Base-by-base conservation (phyloP, 2,888 invertebrate genomes). In the Andrena marginata region DNA sequence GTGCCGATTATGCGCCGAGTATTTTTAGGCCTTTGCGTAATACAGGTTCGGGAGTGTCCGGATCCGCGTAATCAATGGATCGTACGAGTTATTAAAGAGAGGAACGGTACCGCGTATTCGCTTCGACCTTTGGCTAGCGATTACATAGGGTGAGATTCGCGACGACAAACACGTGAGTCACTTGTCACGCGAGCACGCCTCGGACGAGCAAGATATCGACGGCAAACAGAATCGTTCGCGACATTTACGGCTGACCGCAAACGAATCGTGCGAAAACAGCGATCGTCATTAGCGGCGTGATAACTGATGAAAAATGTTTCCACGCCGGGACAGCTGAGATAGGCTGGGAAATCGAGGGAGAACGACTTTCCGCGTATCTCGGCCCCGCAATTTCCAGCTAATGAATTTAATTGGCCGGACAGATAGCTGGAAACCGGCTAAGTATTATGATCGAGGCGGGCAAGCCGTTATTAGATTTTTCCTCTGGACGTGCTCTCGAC, bases 391-490 rank as follows among this genome's bases (percentile, higher is more conserved):
- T 82, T 79, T 80, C 72, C n/a, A n/a, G 20, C 35, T 69, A 86
- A 88, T 78, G 68, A 75, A 74, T 83, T 83, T 87, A 89, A 87
- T 89, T 84, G 81, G 65, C 63, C 67, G 51, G 23, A 31, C 62
- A 16, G 59, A 49, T 65, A 56, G 29, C 29, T 67, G 65, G 31
- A 85, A 89, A 77, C 54, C 65, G 31, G 82, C 67, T 79, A 82
- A 79, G 73, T 59, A 54, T 73, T 70, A 64, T 35, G 54, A 80
- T 64, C 72, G 63, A 31, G 4, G 13, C 54, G 62, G 29, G 51
- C 23, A 84, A 76, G 80, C 72, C n/a, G 84, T 80, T 76, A 84
- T 84, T 82, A 78, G 5, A 20, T 20, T 8, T 56, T 56, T 67
- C 60, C 16, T 13, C 20, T 16, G 62, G n/a, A 69, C 56, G 54